Base-by-base conservation (phyloP, 2,888 invertebrate species). In the Fragum whitleyi region DNA sequence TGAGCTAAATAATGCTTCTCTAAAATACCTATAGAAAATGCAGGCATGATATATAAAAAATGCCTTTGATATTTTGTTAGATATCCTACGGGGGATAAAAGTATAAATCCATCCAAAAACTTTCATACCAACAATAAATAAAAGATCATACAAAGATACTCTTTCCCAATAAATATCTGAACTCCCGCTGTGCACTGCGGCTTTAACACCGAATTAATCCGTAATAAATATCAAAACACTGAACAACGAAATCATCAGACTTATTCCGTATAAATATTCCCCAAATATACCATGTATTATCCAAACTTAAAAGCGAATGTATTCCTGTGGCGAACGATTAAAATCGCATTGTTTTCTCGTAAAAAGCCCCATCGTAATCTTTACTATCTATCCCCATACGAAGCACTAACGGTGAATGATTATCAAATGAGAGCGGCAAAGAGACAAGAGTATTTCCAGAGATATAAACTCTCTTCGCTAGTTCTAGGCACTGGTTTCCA, bases 381-480 rank as follows among this genome's bases (percentile, higher is more conserved):
- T 21, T 29, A 32, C 19, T 29, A 61, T 61, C 61, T 32, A 61
- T 61, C 61, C 61, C 14, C 61, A n/a, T 32, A 32, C 61, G 29
- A 61, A 61, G 32, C 11, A 61, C 32, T 29, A 61, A 61, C 61
- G 61, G 61, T 29, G 16, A 61, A 29, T 61, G 32, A 32, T 32
- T 32, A 61, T n/a, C 28, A 61, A n/a, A 47, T 47, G 47, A 28
- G n/a, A 21, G 61, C 14, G 61, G 29, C 19, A 16, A 28, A 61
- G 61, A 61, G 32, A 29, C 29, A 32, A 32, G 19, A 29, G 61
- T 61, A 61, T 61, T 61, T 61, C 61, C 28, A 32, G 29, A 29
- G 61, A 61, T 61, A 61, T 61, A 61, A 57, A 61, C 32, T 61
- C 61, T 19, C 19, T 28, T n/a, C 61, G 61, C 32, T 32, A 16